Evolutionary conservation across 1,140 invertebrate species (phyloP).

Genomic region (Pachypeltis micranthus): DNA sequence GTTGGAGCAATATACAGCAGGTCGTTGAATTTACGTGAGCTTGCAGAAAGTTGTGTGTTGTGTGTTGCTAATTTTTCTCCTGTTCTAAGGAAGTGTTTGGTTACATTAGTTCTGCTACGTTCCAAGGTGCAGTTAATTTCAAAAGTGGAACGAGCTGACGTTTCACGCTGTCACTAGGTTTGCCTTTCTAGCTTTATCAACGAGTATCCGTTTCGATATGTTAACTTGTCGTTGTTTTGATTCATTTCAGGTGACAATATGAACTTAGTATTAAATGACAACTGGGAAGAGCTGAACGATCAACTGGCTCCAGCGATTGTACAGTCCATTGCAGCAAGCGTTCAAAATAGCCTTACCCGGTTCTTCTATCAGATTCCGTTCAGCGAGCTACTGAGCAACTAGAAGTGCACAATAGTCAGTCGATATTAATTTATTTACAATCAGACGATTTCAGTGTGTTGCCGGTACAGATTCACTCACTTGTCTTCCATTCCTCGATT

Average conservation of each 20-base stretch:
- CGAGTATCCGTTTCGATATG: neutral
- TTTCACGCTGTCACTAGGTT: neutral
- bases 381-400: too few relatives aligned
- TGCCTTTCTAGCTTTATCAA: neutral
- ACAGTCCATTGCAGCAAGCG: constrained; percentile 31
- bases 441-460: too few relatives aligned
- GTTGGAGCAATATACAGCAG: too few relatives aligned
- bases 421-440: too few relatives aligned
- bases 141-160: neutral
- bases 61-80: neutral
- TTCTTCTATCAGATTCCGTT: neutral
- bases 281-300: constrained; percentile 38
- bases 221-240: neutral
- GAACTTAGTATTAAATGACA: constrained; percentile 44
- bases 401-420: too few relatives aligned
- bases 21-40: too few relatives aligned
- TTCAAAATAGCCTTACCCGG: neutral
- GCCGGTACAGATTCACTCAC: too few relatives aligned
- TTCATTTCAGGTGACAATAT: constrained; percentile 28
- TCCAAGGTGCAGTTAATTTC: neutral
- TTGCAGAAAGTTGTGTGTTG: too few relatives aligned
- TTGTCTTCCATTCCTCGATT: too few relatives aligned
- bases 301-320: constrained; percentile 37
- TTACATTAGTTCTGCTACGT: neutral
- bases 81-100: neutral